phyloP scores from a whole-genome alignment of 2,113 vertebrate species.

The Poecilia latipinna region DNA sequence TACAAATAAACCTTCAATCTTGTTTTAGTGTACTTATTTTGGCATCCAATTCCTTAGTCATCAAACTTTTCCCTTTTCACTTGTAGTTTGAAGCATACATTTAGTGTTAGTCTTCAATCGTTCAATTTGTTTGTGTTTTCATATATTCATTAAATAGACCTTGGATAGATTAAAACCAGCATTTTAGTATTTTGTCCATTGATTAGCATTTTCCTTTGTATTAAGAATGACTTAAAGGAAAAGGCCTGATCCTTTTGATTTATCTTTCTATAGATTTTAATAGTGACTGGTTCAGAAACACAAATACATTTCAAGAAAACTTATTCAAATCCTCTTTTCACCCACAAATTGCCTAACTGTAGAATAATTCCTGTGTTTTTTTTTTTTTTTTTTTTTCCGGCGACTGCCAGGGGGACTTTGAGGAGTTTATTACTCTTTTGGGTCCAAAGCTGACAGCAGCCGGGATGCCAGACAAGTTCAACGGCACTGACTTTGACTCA shows the following conservation, averaged over 20 bases:
- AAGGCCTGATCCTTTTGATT: not conserved
- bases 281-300: not conserved
- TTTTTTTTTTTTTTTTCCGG: constrained; percentile 74
- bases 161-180: no score
- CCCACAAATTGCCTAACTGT: not conserved
- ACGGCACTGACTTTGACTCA: constrained; percentile 93
- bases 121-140: no score
- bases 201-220: not conserved
- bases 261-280: not conserved
- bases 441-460: constrained; percentile 95
- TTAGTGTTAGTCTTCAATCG: no score
- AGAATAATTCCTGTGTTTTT: constrained; percentile 14
- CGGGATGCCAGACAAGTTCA: constrained; percentile 93
- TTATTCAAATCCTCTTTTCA: not conserved
- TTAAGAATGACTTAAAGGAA: no score
- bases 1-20: no score
- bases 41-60: no score
- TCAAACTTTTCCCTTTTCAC: no score
- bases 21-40: no score
- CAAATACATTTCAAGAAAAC: not conserved
- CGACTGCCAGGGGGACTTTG: constrained; percentile 96
- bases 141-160: no score
- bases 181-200: not conserved
- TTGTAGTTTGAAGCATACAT: no score
- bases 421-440: constrained; percentile 96